Evolutionary conservation across 2,113 vertebrate genomes (phyloP).

Genomic region (Sphaerodactylus townsendi): DNA sequence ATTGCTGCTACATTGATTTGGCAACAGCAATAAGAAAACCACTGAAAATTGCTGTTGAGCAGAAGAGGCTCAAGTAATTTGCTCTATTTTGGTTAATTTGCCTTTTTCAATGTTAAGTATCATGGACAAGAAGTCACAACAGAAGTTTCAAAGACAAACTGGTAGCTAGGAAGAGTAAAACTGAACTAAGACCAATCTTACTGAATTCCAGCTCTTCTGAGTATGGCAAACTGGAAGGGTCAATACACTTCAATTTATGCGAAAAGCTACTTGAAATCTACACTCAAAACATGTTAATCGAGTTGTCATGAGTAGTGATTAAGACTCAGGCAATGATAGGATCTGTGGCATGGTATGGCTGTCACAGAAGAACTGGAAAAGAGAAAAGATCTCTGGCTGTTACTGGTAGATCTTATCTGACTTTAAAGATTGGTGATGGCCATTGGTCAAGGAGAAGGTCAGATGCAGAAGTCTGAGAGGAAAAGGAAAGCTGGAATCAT

Average conservation of each 20-base stretch:
- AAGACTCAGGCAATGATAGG: not conserved
- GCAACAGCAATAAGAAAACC: too few species aligned
- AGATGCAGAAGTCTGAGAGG: too few species aligned
- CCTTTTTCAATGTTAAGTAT: not conserved
- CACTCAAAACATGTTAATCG: not conserved
- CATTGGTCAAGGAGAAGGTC: not conserved
- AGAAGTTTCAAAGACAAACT: too few species aligned
- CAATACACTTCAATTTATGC: not conserved
- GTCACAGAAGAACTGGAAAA: too few species aligned
- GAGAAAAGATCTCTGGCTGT: not conserved
- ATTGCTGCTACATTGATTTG: too few species aligned
- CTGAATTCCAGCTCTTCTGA: too few species aligned
- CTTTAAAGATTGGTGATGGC: not conserved
- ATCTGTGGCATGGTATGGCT: too few species aligned
- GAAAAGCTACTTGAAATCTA: not conserved
- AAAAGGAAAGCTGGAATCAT: not conserved
- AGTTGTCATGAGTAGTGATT: not conserved
- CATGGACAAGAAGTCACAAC: too few species aligned
- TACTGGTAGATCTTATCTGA: not conserved
- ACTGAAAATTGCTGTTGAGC: too few species aligned
- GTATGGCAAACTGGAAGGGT: too few species aligned
- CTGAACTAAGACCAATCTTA: too few species aligned
- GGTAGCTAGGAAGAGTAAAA: too few species aligned
- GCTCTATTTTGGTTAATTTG: not conserved
- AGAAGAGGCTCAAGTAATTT: not conserved